Base-by-base conservation (phyloP, 2,888 invertebrate species). In the Drosophila longiperda region DNA sequence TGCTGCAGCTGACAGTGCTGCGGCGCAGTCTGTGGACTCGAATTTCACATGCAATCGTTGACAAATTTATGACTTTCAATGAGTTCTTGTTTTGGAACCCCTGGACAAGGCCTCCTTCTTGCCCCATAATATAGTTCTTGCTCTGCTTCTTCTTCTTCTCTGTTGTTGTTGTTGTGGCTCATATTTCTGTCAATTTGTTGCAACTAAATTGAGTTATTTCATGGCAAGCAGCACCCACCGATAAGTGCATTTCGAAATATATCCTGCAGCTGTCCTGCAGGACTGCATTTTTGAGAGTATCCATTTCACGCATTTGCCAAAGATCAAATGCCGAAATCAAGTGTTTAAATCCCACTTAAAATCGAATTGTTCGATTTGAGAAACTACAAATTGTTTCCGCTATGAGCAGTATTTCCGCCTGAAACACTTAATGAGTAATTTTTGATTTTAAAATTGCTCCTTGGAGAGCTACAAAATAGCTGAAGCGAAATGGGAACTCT, bases 1-100 rank as follows among this genome's bases (percentile, higher is more conserved):
- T 73, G 76, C 66, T 82, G 67, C 58, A 49, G 64, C 40, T 60
- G 67, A 29, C 48, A 62, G 76, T 45, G 59, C 57, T 36, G 69
- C n/a, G 26, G 33, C 36, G 63, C 78, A 81, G 84, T 64, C 66
- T 61, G 23, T 29, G 63, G 40, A 62, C 73, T 86, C 87, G 67
- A 83, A 88, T 87, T 90, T 87, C 87, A 87, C 87, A 90, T 90
- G 89, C 90, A 87, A 87, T 87, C 87, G 87, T 82, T 87, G 90
- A 87, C 84, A 87, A 87, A 87, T 87, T 87, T 87, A 87, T 87
- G 87, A 90, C 87, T 87, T 79, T 64, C 57, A 78, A 73, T 80
- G 81, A 65, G 73, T 66, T 66, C 57, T 32, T 33, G 36, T 64
- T 62, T 36, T 62, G 33, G 76, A 29, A 29, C 29, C 76, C 36